Base-by-base conservation (phyloP, 1,140 invertebrate genomes). In the Pogonognathellus flavescens region DNA sequence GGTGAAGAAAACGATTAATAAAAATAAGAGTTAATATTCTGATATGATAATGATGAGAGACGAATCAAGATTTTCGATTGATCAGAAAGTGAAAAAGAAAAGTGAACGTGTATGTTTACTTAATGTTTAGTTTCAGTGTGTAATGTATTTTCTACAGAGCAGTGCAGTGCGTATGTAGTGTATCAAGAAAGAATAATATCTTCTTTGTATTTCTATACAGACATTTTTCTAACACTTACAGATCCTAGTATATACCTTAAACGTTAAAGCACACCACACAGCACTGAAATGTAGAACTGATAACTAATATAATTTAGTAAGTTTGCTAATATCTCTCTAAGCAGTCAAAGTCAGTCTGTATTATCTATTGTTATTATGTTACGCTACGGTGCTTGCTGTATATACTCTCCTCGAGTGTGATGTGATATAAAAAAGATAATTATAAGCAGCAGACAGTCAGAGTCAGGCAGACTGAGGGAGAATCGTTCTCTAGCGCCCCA, bases 301-400 rank as follows among this genome's bases (percentile, higher is more conserved):
- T 50, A 2, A 16, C n/a, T 11, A 66, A 66, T 66, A 66, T 66
- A 66, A 25, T 66, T 66, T 60, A 60, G 25, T 25, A 62, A 66
- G 20, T 66, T 20, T 20, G 25, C 6, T 66, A 66, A 66, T 66
- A 66, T 66, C 22, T 31, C 59, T 66, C 20, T 13, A 13, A 14
- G 62, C 62, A 66, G 62, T 66, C 20, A 22, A 66, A 66, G 14
- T 62, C 60, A 62, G 22, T 50, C n/a, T 76, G 70, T 50, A 16
- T 20, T 70, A 70, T 70, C 70, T 76, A n/a, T 76, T 76, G 70
- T 76, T 76, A 76, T 76, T 76, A 76, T 76, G 70, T 76, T 76
- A 76, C 16, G 70, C 70, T 76, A 76, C 16, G 70, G 31, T 76
- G 31, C 70, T 72, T 76, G 41, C 70, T 50, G 70, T 31, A 76